Base-by-base conservation (phyloP, 2,888 invertebrate genomes). In the Eupelmus urozonus region DNA sequence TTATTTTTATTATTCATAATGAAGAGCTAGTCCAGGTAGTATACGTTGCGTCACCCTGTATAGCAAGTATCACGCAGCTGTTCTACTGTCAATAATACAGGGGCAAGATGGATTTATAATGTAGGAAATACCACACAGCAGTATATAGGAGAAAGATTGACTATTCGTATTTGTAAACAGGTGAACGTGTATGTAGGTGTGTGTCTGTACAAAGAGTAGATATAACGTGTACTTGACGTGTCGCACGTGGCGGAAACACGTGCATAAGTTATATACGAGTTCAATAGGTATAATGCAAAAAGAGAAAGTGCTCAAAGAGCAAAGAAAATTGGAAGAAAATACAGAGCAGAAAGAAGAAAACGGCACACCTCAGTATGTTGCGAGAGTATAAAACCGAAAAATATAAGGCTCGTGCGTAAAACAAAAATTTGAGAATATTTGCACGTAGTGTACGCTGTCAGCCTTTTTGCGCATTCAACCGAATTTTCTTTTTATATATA, bases 11-110 rank as follows among this genome's bases (percentile, higher is more conserved):
- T 42, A 45, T 45, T 16, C 7, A 29, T 11, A 57, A 7, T 60
- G 40, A 34, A n/a, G 34, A 9, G 5, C 18, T 45, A 45, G 4
- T 13, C 13, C 13, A 45, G 7, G 7, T 18, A n/a, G 20, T 60
- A 34, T 34, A 20, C 45, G 13, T 57, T 65, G 45, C 62, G 62
- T 73, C 69, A 74, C 69, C 73, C 80, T 76, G 78, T 80, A 81
- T 72, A 76, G 62, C 76, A 76, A 79, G 65, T 79, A 75, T 70
- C 71, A 82, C 80, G 74, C 77, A 84, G 82, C 81, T 83, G 81
- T 80, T 84, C 81, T 82, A 84, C 82, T 77, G 82, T 72, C 60
- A 72, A 74, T 66, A 34, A 29, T 59, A 74, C 66, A 25, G 45
- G 57, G 40, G 29, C 5, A 23, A 18, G 13, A 13, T 5, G 16